These are phyloP conservation scores for Mesorhabditis sp. DNA, from an alignment of 2,888 invertebrate genomes.

Conservation along the genomic window DNA sequence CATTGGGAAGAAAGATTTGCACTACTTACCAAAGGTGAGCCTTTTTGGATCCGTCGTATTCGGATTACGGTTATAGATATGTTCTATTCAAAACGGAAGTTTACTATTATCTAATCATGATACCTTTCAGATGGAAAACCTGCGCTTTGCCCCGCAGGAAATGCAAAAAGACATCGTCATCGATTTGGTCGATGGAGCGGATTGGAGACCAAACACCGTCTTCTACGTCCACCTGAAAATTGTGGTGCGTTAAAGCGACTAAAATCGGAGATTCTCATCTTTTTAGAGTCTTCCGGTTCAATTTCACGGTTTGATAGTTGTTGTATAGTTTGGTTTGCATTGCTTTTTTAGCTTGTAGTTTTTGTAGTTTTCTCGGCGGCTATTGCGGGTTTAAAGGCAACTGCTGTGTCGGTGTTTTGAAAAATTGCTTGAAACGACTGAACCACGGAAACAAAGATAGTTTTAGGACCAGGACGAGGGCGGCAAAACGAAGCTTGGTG, in stretches of 20 bases:
- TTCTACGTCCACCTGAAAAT: conserved; percentile 65
- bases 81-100: conserved; percentile 28
- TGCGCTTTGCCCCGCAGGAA: background rate
- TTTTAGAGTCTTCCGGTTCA: no score
- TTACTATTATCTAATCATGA: background rate
- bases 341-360: background rate
- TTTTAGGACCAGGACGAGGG: conserved; percentile 21
- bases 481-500: conserved; percentile 60
- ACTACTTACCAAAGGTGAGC: conserved; percentile 62
- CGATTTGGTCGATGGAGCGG: conserved; percentile 64
- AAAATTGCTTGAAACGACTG: no score
- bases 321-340: no score
- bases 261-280: no score
- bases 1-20: conserved; percentile 64
- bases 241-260: conserved; percentile 23
- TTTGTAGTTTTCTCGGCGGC: background rate
- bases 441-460: background rate
- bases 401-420: no score
- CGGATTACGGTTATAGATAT: no score
- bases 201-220: conserved; percentile 68
- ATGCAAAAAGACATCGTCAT: conserved; percentile 55
- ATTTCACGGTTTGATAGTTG: no score
- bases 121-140: background rate
- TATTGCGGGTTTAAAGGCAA: no score
- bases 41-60: no score